phyloP scores from a whole-genome alignment of 2,797 vertebrate species.

The Tapera naevia region DNA sequence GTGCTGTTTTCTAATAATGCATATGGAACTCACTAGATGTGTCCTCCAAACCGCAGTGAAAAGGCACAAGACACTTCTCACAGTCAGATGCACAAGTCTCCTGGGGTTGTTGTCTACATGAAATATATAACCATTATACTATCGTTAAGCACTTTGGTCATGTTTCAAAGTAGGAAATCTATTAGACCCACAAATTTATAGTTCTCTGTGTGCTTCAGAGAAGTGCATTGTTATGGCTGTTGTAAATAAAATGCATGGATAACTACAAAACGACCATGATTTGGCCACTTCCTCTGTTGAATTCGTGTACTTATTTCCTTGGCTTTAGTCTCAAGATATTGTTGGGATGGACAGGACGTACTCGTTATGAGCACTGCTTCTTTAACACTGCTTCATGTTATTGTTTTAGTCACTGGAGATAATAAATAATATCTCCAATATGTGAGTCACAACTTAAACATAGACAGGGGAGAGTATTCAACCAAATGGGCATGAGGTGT shows the following conservation, averaged over 20 bases:
- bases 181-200: slow-evolving; percentile 14
- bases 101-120: neutral
- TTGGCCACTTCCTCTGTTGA: neutral
- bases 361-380: neutral
- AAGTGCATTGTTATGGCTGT: slow-evolving; percentile 1
- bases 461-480: neutral
- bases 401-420: neutral
- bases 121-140: slow-evolving; percentile 20
- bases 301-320: neutral
- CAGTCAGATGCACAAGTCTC: neutral
- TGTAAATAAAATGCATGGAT: slow-evolving; percentile 19
- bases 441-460: neutral
- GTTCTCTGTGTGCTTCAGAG: slow-evolving; percentile 28
- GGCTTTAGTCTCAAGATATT: neutral
- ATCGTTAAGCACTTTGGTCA: slow-evolving; percentile 4
- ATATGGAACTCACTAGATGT: neutral
- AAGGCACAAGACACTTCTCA: neutral
- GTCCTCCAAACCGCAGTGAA: neutral
- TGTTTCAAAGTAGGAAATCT: slow-evolving; percentile 36
- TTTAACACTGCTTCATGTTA: neutral
- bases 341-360: neutral
- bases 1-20: neutral
- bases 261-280: neutral
- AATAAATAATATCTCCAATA: neutral
- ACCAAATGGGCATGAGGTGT: neutral